Evolutionary conservation across 1,140 invertebrate genomes (phyloP).

Genomic region (Cydia pomonella): DNA sequence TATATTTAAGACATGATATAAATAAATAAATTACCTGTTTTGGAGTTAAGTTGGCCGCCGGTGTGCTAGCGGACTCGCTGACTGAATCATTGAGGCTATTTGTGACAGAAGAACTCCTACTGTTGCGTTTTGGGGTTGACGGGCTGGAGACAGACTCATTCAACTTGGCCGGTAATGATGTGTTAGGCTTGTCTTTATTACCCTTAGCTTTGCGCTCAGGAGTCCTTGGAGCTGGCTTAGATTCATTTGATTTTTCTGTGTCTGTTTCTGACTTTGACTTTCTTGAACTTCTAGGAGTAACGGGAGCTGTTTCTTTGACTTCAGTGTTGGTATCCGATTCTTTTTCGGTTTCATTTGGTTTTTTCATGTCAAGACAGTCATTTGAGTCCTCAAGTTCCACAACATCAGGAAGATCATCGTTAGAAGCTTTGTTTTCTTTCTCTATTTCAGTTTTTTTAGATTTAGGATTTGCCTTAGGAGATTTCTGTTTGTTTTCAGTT

Average conservation of each 20-base stretch:
- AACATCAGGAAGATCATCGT: conserved; percentile 27
- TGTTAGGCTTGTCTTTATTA: conserved; percentile 47
- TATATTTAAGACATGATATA: too few species aligned
- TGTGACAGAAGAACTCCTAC: conserved; percentile 52
- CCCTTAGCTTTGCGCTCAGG: conserved; percentile 48
- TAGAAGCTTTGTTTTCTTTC: conserved; percentile 13
- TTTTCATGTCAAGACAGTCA: conserved; percentile 27
- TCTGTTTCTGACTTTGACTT: background rate
- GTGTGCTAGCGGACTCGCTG: conserved; percentile 49
- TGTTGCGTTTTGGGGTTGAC: conserved; percentile 54
- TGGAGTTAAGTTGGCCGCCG: conserved; percentile 59
- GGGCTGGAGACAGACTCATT: conserved; percentile 54
- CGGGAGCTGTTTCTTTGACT: background rate
- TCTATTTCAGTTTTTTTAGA: background rate
- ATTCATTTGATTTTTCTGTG: conserved; percentile 13
- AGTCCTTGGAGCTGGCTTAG: conserved; percentile 44
- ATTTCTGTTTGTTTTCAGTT: conserved; percentile 23
- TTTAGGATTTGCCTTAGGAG: background rate
- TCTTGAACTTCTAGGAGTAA: conserved; percentile 36
- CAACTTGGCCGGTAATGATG: conserved; percentile 44
- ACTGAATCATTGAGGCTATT: conserved; percentile 59
- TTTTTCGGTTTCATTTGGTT: background rate
- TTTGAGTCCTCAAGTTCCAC: conserved; percentile 45
- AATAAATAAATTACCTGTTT: conserved; percentile 60
- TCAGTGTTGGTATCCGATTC: background rate